Conservation (phyloP, 2,888 invertebrate species). For the Drosophila villosipedis region DNA sequence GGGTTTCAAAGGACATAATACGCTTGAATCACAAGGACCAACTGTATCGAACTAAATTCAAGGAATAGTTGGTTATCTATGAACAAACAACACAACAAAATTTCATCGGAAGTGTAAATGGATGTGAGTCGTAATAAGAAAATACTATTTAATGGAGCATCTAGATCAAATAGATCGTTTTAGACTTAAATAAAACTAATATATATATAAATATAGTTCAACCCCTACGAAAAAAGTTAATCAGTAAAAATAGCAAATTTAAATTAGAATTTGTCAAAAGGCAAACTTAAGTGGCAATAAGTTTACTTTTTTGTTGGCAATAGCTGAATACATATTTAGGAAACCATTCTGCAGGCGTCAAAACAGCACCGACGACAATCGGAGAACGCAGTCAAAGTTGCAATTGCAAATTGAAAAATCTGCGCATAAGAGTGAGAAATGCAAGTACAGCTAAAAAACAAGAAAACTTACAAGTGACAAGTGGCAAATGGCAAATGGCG, state of each 20-base stretch:
- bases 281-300: slow-evolving; percentile 57
- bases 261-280: not conserved
- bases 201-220: not conserved
- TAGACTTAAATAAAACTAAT: not conserved
- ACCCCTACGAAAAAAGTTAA: not conserved
- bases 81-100: not conserved
- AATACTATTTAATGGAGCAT: not conserved
- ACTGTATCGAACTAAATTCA: not conserved
- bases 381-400: slow-evolving; percentile 47
- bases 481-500: slow-evolving; percentile 57
- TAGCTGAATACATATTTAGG: slow-evolving; percentile 64
- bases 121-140: not conserved
- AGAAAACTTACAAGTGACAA: slow-evolving; percentile 55
- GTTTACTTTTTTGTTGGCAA: slow-evolving; percentile 36
- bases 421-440: slow-evolving; percentile 53
- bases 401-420: slow-evolving; percentile 71
- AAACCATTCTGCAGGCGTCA: slow-evolving; percentile 44
- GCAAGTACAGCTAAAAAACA: slow-evolving; percentile 48
- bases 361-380: slow-evolving; percentile 37
- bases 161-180: not conserved
- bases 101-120: not conserved
- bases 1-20: not conserved
- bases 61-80: not conserved
- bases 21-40: not conserved
- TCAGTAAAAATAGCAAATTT: not conserved